Evolutionary conservation across 37 sponge, comb jelly and placozoan species (phyloP), one percentile per base, ranked within the genome.

Genomic region (Agelas oroides): DNA sequence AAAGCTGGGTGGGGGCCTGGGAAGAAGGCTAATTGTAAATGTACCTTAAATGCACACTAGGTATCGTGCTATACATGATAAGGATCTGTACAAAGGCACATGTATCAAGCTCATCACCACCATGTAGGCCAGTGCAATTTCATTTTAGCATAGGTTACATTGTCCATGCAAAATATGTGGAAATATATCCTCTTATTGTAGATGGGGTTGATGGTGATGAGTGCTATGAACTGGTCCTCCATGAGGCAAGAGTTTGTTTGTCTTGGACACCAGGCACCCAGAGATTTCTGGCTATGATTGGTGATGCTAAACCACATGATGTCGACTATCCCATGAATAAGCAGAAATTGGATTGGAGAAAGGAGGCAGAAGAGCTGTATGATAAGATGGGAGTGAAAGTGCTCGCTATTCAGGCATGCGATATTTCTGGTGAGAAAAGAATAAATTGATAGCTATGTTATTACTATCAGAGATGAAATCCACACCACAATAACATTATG

Each of bases 271-370:
- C 78, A 2, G 78, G 78, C 5, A 77, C 78, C 14, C 78, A 77
- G 78, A 25, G 64, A 5, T 76, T 77, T 5, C 77, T 85, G 36
- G 86, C 76, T 57, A 65, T 85, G 69, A 85, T 85, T 46, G 86
- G 86, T 3, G 86, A 85, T 65, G 86, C 86, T 38, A 75, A 59
- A 0, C 86, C 86, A 11, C 86, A 85, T 37, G 41, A 32, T 18
- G 23, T 77, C 15, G 37, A 67, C 17, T 85, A 76, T 67, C 36
- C 69, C 24, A 46, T 62, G 52, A 76, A 85, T 27, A 75, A 53
- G 25, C 37, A 61, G 28, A 77, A 77, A 12, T 32, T 77, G 41
- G 65, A 63, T 21, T 85, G 86, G 86, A 65, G 38, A 23, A 64
- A 61, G 24, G 86, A 85, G 35, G 77, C 75, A 27, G 41, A 60